A percentile compares a stretch with the other conserved stretches of the same genome.
phyloP scores from a whole-genome alignment of 2,113 vertebrate genomes.

The Protobothrops mucrosquamatus region DNA sequence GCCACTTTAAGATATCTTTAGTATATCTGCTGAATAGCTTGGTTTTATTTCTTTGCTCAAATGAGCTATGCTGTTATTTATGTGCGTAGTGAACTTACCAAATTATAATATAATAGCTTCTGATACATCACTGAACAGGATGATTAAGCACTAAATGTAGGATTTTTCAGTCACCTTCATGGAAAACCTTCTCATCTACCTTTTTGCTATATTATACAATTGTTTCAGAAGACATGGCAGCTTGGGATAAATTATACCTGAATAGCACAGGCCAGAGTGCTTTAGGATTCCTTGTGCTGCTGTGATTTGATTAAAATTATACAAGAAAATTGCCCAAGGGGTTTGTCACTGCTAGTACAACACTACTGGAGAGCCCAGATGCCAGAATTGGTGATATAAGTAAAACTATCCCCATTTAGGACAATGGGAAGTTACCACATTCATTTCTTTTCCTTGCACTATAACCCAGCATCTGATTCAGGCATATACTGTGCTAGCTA shows the following conservation, averaged over 20 bases:
- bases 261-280: not conserved
- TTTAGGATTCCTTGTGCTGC: not conserved
- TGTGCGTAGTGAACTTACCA: constrained; percentile 44
- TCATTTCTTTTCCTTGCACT: not conserved
- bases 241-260: not conserved
- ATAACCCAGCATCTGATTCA: not conserved
- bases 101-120: constrained; percentile 53
- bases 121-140: constrained; percentile 38
- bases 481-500: not conserved
- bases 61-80: constrained; percentile 59
- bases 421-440: not conserved
- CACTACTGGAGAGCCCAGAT: not conserved
- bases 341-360: not conserved
- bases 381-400: not conserved
- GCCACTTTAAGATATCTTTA: constrained; percentile 38
- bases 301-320: not conserved
- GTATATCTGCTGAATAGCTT: constrained; percentile 43
- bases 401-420: not conserved
- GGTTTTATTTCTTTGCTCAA: constrained; percentile 51
- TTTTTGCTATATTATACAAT: constrained; percentile 51
- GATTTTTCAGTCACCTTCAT: constrained; percentile 71
- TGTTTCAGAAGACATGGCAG: not conserved
- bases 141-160: constrained; percentile 51
- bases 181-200: constrained; percentile 42
- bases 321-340: not conserved